Evolutionary conservation across 2,888 invertebrate genomes (phyloP).

Genomic region (Pheosia tremula): DNA sequence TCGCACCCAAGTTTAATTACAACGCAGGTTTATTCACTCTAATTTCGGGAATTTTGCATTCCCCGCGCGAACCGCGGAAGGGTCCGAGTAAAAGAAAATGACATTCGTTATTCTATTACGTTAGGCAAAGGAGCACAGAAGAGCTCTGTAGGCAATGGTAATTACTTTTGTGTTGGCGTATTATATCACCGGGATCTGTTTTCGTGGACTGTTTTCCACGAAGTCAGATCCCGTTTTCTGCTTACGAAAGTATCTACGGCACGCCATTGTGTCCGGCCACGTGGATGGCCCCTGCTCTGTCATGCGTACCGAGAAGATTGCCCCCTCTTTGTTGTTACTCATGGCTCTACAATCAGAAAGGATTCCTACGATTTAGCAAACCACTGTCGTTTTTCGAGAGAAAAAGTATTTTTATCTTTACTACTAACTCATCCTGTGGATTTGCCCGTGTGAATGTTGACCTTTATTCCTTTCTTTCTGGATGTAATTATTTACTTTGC

Average conservation of each 20-base stretch:
- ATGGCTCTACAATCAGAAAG: constrained; percentile 50
- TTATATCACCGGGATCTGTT: constrained; percentile 52
- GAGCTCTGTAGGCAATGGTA: constrained; percentile 61
- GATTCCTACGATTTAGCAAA: constrained; percentile 39
- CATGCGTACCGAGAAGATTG: constrained; percentile 53
- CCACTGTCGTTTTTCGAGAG: neutral
- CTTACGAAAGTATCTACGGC: constrained; percentile 27
- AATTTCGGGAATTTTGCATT: constrained; percentile 83
- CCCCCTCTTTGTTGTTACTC: constrained; percentile 51
- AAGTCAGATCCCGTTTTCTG: constrained; percentile 21
- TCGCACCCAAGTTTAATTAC: constrained; percentile 80
- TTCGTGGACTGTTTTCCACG: constrained; percentile 33
- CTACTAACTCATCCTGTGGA: neutral
- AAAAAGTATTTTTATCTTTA: constrained; percentile 6
- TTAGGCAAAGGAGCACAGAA: constrained; percentile 73
- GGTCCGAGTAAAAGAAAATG: constrained; percentile 83
- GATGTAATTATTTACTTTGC: no score
- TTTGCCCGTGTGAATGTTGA: neutral
- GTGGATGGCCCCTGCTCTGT: constrained; percentile 34
- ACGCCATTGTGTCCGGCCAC: constrained; percentile 34
- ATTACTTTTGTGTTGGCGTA: constrained; percentile 69
- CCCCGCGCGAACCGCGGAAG: constrained; percentile 81
- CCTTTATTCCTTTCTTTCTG: neutral
- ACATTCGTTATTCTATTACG: constrained; percentile 84
- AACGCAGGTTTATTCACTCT: constrained; percentile 82